Conservation (phyloP, 2,888 invertebrate species). For the Nymphalis c-album region DNA sequence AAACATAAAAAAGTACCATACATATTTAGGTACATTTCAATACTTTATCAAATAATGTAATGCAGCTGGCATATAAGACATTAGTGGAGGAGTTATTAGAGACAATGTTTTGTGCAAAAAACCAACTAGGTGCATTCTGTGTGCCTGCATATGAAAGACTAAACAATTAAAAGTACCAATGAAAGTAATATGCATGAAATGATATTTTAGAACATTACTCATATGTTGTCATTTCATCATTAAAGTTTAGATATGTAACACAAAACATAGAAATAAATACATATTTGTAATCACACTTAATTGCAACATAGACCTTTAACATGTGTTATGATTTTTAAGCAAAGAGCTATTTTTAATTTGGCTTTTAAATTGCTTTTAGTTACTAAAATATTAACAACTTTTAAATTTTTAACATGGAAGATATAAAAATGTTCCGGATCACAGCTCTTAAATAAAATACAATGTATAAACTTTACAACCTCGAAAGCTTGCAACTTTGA, state of each 20-base stretch:
- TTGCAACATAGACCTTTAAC: not conserved
- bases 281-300: not conserved
- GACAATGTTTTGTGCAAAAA: constrained; percentile 24
- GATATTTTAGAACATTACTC: not conserved
- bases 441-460: constrained; percentile 1
- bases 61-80: constrained; percentile 24
- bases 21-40: not conserved
- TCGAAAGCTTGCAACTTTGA: not conserved
- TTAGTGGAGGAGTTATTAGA: constrained; percentile 11
- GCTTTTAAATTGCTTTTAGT: not conserved
- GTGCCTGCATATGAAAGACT: constrained; percentile 13
- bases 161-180: constrained; percentile 4
- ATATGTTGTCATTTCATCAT: not conserved
- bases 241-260: constrained; percentile 7
- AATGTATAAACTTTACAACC: not conserved
- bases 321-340: not conserved
- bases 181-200: not conserved
- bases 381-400: not conserved
- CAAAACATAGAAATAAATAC: not conserved
- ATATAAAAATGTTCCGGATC: not conserved
- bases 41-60: constrained; percentile 32
- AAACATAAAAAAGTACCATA: constrained; percentile 1
- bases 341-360: not conserved
- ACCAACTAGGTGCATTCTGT: constrained; percentile 14
- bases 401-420: not conserved